A percentile compares a stretch with the other conserved stretches of the same genome.
These are phyloP conservation scores for Musca vetustissima DNA, from an alignment of 1,140 invertebrate species.

Conservation along the genomic window DNA sequence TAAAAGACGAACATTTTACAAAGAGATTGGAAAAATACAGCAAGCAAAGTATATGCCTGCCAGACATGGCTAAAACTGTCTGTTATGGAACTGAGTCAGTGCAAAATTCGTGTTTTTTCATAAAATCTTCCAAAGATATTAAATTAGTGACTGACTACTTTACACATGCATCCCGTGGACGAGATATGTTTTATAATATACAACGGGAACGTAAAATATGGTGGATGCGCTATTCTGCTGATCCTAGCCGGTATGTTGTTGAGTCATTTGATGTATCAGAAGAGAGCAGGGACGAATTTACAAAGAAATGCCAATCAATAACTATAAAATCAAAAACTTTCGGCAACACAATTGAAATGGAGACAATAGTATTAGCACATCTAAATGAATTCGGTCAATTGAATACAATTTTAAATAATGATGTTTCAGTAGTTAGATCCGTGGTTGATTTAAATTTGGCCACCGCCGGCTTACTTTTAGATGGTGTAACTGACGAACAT, in stretches of 20 bases:
- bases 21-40: too few relatives aligned
- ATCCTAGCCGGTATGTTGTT: slow-evolving; percentile 64
- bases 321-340: slow-evolving; percentile 41
- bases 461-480: too few relatives aligned
- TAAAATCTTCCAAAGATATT: too few relatives aligned
- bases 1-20: too few relatives aligned
- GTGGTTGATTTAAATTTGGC: slow-evolving; percentile 40
- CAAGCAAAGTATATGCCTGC: too few relatives aligned
- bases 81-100: too few relatives aligned
- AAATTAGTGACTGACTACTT: slow-evolving; percentile 40
- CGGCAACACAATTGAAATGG: slow-evolving; percentile 31
- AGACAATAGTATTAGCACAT: slow-evolving; percentile 38
- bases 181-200: slow-evolving; percentile 59
- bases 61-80: too few relatives aligned
- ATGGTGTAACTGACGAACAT: too few relatives aligned
- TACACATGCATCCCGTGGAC: slow-evolving; percentile 33
- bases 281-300: slow-evolving; percentile 36
- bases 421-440: slow-evolving; percentile 42
- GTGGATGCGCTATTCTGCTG: slow-evolving; percentile 74
- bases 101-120: too few relatives aligned
- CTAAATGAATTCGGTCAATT: not conserved
- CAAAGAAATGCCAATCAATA: slow-evolving; percentile 36
- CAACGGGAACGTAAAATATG: slow-evolving; percentile 76
- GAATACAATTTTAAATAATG: slow-evolving; percentile 1
- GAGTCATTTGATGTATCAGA: slow-evolving; percentile 58